A percentile compares a stretch with the other conserved stretches of the same genome.
Conservation (phyloP, 2,888 invertebrate genomes). For the Ornithoptera priamus region DNA sequence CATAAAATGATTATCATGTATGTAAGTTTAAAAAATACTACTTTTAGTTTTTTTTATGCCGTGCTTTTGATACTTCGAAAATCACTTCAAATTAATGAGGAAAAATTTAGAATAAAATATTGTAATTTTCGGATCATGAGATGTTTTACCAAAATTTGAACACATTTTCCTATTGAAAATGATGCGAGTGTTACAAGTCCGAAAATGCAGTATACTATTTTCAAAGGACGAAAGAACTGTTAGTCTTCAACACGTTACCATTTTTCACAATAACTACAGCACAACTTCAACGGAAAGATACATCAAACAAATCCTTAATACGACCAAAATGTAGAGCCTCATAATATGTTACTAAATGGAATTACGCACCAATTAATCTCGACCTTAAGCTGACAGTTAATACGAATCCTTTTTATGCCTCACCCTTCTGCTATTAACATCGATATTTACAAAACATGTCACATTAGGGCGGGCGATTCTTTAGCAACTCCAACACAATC, state of each 20-base stretch:
- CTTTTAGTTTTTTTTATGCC: too few species aligned
- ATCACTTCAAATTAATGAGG: too few species aligned
- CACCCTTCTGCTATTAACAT: constrained; percentile 43
- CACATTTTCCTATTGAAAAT: too few species aligned
- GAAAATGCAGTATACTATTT: too few species aligned
- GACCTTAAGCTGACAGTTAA: constrained; percentile 45
- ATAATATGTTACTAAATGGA: constrained; percentile 62
- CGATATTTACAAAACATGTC: constrained; percentile 57
- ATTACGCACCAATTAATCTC: constrained; percentile 48
- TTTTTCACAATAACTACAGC: constrained; percentile 52
- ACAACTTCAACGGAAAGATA: constrained; percentile 61
- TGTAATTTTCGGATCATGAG: too few species aligned
- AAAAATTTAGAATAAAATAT: too few species aligned
- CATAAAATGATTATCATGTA: too few species aligned
- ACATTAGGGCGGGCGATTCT: constrained; percentile 56
- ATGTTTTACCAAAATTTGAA: too few species aligned
- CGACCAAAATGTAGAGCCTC: constrained; percentile 63
- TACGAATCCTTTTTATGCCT: constrained; percentile 51
- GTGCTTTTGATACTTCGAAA: too few species aligned
- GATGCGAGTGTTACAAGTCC: too few species aligned
- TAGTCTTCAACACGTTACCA: constrained; percentile 34
- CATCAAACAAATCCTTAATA: constrained; percentile 69
- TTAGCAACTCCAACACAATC: constrained; percentile 63
- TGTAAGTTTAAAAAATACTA: too few species aligned
- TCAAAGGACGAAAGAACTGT: not conserved